Conservation (phyloP, 1,140 invertebrate genomes). For the Zaprionus lachaisei region DNA sequence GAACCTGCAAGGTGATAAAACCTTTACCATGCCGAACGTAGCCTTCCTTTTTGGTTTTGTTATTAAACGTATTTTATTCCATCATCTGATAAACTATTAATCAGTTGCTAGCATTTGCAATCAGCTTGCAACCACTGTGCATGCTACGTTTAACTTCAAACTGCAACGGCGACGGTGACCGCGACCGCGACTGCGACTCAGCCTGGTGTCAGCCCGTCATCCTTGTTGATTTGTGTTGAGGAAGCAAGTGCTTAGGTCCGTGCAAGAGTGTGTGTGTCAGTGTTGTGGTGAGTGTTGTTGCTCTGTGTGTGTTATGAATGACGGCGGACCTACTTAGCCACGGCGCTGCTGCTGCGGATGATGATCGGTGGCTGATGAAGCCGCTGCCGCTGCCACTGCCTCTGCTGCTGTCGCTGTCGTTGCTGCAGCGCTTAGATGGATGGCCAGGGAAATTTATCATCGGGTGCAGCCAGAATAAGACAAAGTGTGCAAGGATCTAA, state of each 20-base stretch:
- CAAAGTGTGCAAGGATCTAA: slow-evolving; percentile 79
- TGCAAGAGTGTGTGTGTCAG: slow-evolving; percentile 5
- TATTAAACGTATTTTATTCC: too few species aligned
- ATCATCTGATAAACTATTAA: neutral
- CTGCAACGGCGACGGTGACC: slow-evolving; percentile 2
- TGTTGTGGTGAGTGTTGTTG: too few species aligned
- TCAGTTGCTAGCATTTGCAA: neutral
- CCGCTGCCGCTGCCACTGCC: slow-evolving; percentile 18
- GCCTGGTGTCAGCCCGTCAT: slow-evolving; percentile 72
- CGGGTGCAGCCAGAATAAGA: slow-evolving; percentile 57
- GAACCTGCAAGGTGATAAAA: too few species aligned
- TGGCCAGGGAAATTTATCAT: slow-evolving; percentile 72
- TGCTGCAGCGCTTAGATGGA: slow-evolving; percentile 57
- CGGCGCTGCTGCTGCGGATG: slow-evolving; percentile 56
- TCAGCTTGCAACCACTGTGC: slow-evolving; percentile 22
- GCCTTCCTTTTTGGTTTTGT: too few species aligned
- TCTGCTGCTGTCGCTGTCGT: too few species aligned
- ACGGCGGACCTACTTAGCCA: slow-evolving; percentile 56
- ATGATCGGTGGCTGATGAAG: slow-evolving; percentile 47
- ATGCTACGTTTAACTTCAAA: slow-evolving; percentile 6
- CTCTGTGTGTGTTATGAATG: slow-evolving; percentile 51
- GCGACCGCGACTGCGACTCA: slow-evolving; percentile 15
- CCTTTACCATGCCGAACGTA: too few species aligned
- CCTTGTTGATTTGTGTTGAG: slow-evolving; percentile 76
- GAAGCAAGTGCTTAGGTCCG: slow-evolving; percentile 75